Evolutionary conservation across 30 jellyfish, hydroid and myxozoan genomes (phyloP), one percentile per base, ranked within the genome.

Genomic region (Hydra vulgaris): DNA sequence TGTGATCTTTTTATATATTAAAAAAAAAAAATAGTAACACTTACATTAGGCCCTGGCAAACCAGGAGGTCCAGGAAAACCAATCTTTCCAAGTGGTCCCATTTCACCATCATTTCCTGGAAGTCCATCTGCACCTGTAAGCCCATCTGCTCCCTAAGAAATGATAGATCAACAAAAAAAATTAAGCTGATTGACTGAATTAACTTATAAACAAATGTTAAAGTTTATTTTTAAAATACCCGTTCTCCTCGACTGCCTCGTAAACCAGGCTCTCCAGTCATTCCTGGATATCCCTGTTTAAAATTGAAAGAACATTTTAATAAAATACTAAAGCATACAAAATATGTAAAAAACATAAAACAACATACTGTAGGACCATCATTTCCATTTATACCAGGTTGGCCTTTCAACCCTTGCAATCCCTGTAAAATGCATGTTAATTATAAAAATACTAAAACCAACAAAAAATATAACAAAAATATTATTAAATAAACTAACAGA

Each of bases 191-290:
- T 21, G 8, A 73, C 1, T 73, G 81, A 71, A 16, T 71, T 71
- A 16, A 71, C 53, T 71, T 71, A 71, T 17, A 15, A 71, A 71
- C 27, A 17, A 16, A n/a, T n/a, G n/a, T n/a, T n/a, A n/a, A n/a
- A 53, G 12, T 78, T 61, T 21, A 52, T 66, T 1, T 54, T 40
- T 3, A 40, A 40, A 40, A 40, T 84, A 86, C 98, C 73, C 81
- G 74, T 27, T 84, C 94, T 26, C 98, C 98, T 54, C 87, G 93
- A 80, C 81, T 80, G 18, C 97, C 97, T 20, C 84, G 23, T 12
- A 90, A 86, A 25, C 98, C 98, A 24, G 87, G 3, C 27, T 89
- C 89, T 26, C 97, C 97, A 0, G 94, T 87, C 15, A 87, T 92
- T 85, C 97, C 97, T 12, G 95, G 79, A 27, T 90, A 87, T 79